Conservation (phyloP, 2,113 vertebrate species). For the Puma concolor region DNA sequence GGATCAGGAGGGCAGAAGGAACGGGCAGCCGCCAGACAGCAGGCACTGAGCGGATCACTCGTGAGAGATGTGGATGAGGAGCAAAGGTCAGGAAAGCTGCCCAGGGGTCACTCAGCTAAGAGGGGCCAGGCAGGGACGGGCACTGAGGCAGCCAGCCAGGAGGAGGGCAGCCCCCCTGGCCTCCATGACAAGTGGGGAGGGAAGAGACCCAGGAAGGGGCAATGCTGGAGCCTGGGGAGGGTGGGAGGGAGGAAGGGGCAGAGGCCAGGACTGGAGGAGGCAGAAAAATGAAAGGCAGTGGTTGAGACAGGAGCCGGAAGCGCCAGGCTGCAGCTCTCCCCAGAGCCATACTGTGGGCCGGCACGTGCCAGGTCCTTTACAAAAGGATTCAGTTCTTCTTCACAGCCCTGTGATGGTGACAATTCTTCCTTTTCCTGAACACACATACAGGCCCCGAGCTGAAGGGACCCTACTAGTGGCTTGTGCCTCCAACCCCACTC, state of each 20-base stretch:
- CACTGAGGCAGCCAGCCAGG: background rate
- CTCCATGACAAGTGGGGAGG: background rate
- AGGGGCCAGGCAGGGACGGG: background rate
- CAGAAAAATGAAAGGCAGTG: background rate
- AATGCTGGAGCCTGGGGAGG: background rate
- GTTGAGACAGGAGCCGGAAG: background rate
- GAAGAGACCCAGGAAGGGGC: background rate
- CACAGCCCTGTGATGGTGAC: rapidly evolving
- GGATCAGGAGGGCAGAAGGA: too few relatives aligned
- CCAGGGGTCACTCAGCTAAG: too few relatives aligned
- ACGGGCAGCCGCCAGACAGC: background rate
- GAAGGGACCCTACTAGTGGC: background rate
- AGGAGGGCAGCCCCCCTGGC: background rate
- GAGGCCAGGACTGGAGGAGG: background rate
- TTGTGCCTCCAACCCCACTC: background rate
- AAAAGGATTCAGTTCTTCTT: background rate
- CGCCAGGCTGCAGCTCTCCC: background rate
- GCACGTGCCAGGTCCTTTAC: background rate
- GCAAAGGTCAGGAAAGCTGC: background rate
- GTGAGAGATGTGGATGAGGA: background rate
- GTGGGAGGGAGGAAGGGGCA: background rate
- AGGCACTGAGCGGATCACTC: background rate
- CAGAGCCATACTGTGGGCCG: too few relatives aligned
- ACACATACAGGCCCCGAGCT: background rate
- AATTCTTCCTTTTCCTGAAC: background rate